Evolutionary conservation across 2,888 invertebrate species (phyloP).

Genomic region (Stenotaenia linearis): DNA sequence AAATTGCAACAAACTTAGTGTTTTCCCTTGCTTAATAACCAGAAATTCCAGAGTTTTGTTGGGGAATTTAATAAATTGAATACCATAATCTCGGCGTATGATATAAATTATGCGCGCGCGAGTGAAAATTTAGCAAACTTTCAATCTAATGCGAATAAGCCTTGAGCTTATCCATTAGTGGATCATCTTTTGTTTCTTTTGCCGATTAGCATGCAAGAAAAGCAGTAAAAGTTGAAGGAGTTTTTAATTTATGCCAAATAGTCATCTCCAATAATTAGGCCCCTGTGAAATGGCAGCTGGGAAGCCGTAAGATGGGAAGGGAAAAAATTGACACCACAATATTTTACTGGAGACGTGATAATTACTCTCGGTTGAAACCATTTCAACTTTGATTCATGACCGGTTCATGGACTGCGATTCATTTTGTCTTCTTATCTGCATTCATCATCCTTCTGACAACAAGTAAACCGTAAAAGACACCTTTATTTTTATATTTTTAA

Average conservation of each 20-base stretch:
- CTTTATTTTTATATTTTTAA: not conserved
- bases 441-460: not conserved
- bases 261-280: not conserved
- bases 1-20: not conserved
- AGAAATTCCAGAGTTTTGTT: not conserved
- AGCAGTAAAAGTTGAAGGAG: not conserved
- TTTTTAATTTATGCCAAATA: not conserved
- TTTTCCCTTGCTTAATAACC: not conserved
- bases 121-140: not conserved
- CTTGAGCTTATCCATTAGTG: not conserved
- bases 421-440: constrained; percentile 3
- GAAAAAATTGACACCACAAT: not conserved
- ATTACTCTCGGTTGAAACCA: constrained; percentile 4
- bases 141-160: not conserved
- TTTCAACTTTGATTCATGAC: not conserved
- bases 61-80: constrained; percentile 1
- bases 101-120: not conserved
- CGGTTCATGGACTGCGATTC: not conserved
- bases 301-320: not conserved
- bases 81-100: not conserved
- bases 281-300: not conserved
- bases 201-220: not conserved
- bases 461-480: not conserved
- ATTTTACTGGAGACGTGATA: constrained; percentile 4
- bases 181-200: too few relatives aligned